Evolutionary conservation across 1,140 invertebrate genomes (phyloP).

Genomic region (Leucophenga varia): DNA sequence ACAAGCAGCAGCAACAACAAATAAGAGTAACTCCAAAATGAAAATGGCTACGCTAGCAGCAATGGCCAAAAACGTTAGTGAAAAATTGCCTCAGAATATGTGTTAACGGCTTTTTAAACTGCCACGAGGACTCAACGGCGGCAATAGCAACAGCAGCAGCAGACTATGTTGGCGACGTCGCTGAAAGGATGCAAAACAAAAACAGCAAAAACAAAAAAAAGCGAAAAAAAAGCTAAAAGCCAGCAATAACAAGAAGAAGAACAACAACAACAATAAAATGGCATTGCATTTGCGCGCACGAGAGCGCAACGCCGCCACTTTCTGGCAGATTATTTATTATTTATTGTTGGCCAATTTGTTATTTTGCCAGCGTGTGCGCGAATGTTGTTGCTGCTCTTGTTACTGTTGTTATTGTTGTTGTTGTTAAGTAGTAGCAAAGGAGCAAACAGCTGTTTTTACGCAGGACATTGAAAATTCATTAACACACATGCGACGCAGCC

Average conservation of each 20-base stretch:
- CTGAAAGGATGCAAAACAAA: not conserved
- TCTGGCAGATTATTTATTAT: conserved; percentile 2
- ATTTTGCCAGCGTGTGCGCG: not conserved
- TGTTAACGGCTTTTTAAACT: conserved; percentile 57
- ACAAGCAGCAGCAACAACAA: conserved; percentile 3
- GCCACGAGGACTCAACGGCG: conserved; percentile 41
- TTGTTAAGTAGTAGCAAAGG: not conserved
- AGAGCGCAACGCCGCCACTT: not conserved
- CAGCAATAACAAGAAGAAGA: not conserved
- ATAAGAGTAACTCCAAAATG: conserved; percentile 7
- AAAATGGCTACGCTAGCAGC: conserved; percentile 17
- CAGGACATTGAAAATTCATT: not conserved
- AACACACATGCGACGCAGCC: no score
- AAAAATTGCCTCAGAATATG: conserved; percentile 55
- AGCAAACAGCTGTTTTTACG: conserved; percentile 1
- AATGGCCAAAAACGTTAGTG: conserved; percentile 40
- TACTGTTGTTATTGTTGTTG: not conserved
- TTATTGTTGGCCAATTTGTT: conserved; percentile 16
- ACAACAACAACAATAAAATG: conserved; percentile 4
- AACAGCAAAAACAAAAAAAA: not conserved
- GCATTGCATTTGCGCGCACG: not conserved
- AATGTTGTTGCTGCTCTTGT: not conserved
- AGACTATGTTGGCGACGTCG: conserved; percentile 6
- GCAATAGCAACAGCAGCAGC: conserved; percentile 14
- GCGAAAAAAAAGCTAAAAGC: not conserved